Conservation (phyloP, 2,113 vertebrate species). For the Tachycineta bicolor region DNA sequence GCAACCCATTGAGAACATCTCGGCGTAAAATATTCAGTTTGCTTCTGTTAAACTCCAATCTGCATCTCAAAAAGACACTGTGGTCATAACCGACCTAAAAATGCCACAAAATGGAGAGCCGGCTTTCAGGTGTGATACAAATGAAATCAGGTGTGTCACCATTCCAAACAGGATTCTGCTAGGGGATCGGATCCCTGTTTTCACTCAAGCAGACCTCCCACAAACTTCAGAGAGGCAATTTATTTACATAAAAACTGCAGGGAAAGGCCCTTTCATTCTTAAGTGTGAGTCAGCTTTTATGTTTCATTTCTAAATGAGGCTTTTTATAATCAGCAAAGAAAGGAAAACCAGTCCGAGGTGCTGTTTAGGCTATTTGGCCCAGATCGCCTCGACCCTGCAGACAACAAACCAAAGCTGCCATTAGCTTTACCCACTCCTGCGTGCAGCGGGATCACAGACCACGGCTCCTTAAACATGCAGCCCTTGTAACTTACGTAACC, state of each 20-base stretch:
- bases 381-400: not conserved
- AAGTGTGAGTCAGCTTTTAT: conserved; percentile 65
- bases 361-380: not conserved
- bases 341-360: not conserved
- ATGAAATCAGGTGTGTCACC: not conserved
- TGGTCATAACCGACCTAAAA: not conserved
- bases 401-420: not conserved
- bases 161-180: not conserved
- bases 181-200: not conserved
- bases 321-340: not conserved
- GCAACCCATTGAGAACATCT: not conserved
- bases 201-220: not conserved
- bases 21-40: not conserved
- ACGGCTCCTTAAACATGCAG: not conserved
- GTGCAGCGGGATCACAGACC: not conserved
- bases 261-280: conserved; percentile 7
- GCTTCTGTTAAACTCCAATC: not conserved
- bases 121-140: not conserved
- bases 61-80: not conserved
- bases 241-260: not conserved
- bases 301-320: not conserved
- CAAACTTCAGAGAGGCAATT: conserved; percentile 15
- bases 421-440: not conserved
- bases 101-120: not conserved
- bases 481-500: conserved; percentile 32